Conservation (phyloP, 2,888 invertebrate genomes). For the Xylocampa areola region DNA sequence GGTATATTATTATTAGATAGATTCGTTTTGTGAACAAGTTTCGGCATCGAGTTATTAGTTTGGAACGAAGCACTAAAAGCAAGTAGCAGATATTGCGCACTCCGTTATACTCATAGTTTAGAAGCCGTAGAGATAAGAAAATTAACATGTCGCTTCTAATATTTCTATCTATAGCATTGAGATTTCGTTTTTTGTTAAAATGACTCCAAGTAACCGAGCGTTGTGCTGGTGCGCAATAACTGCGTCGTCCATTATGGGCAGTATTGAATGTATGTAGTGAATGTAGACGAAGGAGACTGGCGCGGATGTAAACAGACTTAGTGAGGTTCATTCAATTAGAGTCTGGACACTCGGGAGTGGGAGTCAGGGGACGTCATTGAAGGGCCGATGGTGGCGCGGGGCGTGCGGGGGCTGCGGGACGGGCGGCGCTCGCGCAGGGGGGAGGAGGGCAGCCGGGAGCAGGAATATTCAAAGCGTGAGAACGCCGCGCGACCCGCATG, state of each 20-base stretch:
- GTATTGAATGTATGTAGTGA: slow-evolving; percentile 53
- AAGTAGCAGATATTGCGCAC: slow-evolving; percentile 54
- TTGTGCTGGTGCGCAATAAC: slow-evolving; percentile 42
- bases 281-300: slow-evolving; percentile 64
- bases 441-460: slow-evolving; percentile 78
- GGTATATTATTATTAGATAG: slow-evolving; percentile 45
- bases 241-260: slow-evolving; percentile 43
- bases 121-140: slow-evolving; percentile 58
- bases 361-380: slow-evolving; percentile 85
- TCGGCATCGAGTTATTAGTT: slow-evolving; percentile 57
- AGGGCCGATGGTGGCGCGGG: slow-evolving; percentile 77
- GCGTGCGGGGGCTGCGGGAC: slow-evolving; percentile 48
- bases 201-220: slow-evolving; percentile 35
- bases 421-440: slow-evolving; percentile 63
- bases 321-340: slow-evolving; percentile 85
- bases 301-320: slow-evolving; percentile 81
- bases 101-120: slow-evolving; percentile 46
- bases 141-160: slow-evolving; percentile 57
- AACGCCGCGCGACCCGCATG: slow-evolving; percentile 89
- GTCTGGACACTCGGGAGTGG: slow-evolving; percentile 77
- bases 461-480: slow-evolving; percentile 90
- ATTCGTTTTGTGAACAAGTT: slow-evolving; percentile 65
- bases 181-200: slow-evolving; percentile 42
- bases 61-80: slow-evolving; percentile 51
- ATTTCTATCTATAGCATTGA: slow-evolving; percentile 50